Percentiles rank a stretch among this genome's conserved stretches.
Evolutionary conservation across 2,888 invertebrate species (phyloP).

Genomic region (Ophioninae sp.): DNA sequence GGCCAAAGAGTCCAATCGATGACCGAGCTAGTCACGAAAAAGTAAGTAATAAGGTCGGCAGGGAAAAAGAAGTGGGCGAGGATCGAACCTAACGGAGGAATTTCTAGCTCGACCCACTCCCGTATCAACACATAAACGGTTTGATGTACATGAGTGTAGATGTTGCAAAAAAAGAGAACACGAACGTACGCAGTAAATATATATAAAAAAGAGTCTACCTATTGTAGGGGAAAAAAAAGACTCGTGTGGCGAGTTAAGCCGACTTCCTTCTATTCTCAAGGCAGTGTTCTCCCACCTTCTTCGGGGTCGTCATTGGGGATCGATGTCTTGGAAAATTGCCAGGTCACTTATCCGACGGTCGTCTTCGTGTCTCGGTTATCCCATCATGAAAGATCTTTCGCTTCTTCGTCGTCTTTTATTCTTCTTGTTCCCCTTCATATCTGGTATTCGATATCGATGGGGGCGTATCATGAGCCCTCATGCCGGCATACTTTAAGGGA

Average conservation of each 20-base stretch:
- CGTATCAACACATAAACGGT: neutral
- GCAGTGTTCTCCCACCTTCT: slow-evolving; percentile 26
- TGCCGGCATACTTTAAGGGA: neutral
- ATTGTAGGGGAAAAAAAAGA: slow-evolving; percentile 29
- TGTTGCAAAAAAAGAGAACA: slow-evolving; percentile 3
- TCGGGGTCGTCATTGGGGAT: slow-evolving; percentile 60
- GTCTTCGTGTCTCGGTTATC: slow-evolving; percentile 20
- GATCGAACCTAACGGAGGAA: slow-evolving; percentile 15
- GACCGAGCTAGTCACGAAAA: neutral
- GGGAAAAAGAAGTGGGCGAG: slow-evolving; percentile 9
- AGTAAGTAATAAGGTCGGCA: slow-evolving; percentile 22
- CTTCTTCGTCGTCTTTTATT: neutral
- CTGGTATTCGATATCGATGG: slow-evolving; percentile 1
- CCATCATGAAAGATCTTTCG: slow-evolving; percentile 21
- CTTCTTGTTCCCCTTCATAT: neutral
- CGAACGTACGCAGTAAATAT: slow-evolving; percentile 16
- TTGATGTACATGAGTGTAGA: slow-evolving; percentile 1
- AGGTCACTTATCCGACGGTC: slow-evolving; percentile 63
- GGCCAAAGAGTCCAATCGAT: slow-evolving; percentile 9
- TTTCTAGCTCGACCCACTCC: slow-evolving; percentile 23
- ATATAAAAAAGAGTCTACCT: slow-evolving; percentile 41
- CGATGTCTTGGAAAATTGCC: slow-evolving; percentile 74
- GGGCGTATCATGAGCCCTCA: neutral
- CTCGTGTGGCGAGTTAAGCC: slow-evolving; percentile 67
- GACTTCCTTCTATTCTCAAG: slow-evolving; percentile 65